Conservation (phyloP, 2,113 vertebrate species). For the Brachypodius melanocephalos region DNA sequence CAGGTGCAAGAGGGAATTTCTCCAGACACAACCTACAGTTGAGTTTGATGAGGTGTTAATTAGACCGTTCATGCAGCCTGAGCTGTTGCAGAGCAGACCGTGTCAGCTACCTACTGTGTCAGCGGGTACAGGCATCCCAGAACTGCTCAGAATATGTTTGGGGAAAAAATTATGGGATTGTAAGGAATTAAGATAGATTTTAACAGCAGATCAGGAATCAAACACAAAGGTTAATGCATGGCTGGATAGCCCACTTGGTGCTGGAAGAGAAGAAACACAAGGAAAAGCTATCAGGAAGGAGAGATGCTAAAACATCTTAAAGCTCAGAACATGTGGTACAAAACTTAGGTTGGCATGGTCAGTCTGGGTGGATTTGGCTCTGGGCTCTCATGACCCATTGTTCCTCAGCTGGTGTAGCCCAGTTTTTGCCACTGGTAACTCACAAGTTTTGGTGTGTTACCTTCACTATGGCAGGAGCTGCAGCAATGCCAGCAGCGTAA, state of each 20-base stretch:
- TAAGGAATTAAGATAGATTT: slow-evolving; percentile 35
- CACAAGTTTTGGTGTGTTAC: fast-evolving
- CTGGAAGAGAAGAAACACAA: background rate
- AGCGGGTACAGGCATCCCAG: background rate
- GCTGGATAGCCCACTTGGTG: background rate
- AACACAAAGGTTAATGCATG: background rate
- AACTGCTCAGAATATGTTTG: background rate
- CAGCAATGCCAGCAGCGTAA: background rate
- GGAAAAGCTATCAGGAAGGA: background rate
- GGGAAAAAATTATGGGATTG: background rate
- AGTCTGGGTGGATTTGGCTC: background rate
- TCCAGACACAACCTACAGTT: slow-evolving; percentile 30
- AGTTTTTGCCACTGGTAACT: background rate
- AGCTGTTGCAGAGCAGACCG: slow-evolving; percentile 40
- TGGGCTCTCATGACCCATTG: background rate
- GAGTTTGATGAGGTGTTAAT: slow-evolving; percentile 73
- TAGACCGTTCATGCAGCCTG: slow-evolving; percentile 57
- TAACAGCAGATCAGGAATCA: slow-evolving; percentile 34
- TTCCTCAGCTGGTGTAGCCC: background rate
- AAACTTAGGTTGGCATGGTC: background rate
- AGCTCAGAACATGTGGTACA: background rate
- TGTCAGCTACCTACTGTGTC: slow-evolving; percentile 20
- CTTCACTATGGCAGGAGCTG: background rate
- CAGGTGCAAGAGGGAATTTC: slow-evolving; percentile 62
- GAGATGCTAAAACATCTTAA: background rate